Conservation (phyloP, 2,113 vertebrate genomes). For the Istiophorus platypterus region DNA sequence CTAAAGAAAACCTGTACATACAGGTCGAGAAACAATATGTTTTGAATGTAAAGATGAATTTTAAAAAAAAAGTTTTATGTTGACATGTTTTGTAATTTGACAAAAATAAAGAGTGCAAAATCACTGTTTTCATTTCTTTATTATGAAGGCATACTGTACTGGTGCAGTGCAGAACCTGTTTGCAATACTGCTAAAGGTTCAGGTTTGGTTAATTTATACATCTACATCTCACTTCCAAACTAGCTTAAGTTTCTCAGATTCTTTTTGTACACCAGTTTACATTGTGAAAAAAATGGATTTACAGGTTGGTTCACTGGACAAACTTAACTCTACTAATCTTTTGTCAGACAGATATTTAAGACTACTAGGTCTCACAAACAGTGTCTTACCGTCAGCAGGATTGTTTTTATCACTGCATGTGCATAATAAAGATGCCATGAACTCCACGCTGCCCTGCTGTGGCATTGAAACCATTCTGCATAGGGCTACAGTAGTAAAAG, state of each 20-base stretch:
- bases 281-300: constrained; percentile 14
- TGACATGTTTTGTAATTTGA: constrained; percentile 26
- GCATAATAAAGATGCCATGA: background rate
- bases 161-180: constrained; percentile 38
- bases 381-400: background rate
- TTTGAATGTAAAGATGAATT: constrained; percentile 36
- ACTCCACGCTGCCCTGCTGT: background rate
- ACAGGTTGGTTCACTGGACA: background rate
- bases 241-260: constrained; percentile 2
- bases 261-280: background rate
- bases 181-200: constrained; percentile 25
- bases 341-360: background rate
- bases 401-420: background rate
- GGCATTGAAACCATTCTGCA: constrained; percentile 1
- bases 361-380: background rate
- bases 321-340: background rate
- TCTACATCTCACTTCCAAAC: background rate
- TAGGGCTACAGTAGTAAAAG: constrained; percentile 19
- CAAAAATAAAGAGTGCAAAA: constrained; percentile 33
- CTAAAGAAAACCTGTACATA: constrained; percentile 24
- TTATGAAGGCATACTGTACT: constrained; percentile 44
- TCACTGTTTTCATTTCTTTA: constrained; percentile 44
- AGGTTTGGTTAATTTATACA: constrained; percentile 31
- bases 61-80: background rate
- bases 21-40: background rate